Conservation (phyloP, 2,888 invertebrate genomes). For the Amblyjoppa proteus region DNA sequence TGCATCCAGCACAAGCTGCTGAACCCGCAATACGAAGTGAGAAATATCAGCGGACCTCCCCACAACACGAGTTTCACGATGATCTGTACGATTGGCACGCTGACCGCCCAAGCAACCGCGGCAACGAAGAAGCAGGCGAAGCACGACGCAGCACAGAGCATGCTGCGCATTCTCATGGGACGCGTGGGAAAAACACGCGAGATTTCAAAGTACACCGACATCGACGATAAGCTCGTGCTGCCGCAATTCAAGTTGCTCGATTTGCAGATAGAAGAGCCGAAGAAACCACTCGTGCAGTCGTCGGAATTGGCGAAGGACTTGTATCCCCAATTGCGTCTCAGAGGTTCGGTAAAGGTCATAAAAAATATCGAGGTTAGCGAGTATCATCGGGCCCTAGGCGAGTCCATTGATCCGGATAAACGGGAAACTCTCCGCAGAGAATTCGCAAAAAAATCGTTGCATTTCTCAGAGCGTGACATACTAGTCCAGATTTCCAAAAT, state of each 20-base stretch:
- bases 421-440: background rate
- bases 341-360: background rate
- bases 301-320: constrained; percentile 28
- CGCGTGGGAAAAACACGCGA: background rate
- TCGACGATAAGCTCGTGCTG: background rate
- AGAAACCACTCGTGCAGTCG: background rate
- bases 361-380: background rate
- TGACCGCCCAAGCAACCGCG: constrained; percentile 17
- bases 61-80: constrained; percentile 54
- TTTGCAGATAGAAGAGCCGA: constrained; percentile 12
- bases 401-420: background rate
- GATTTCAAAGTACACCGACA: background rate
- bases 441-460: background rate
- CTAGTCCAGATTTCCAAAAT: constrained; percentile 1
- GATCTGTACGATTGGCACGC: constrained; percentile 27
- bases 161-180: constrained; percentile 44
- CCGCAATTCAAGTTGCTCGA: background rate
- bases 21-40: constrained; percentile 24
- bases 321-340: constrained; percentile 30
- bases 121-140: constrained; percentile 62
- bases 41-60: constrained; percentile 24
- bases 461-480: background rate
- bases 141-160: constrained; percentile 54
- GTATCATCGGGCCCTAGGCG: constrained; percentile 23
- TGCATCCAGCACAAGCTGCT: constrained; percentile 1